Evolutionary conservation across 1,140 invertebrate species (phyloP), one percentile per base, ranked within the genome.

Genomic region (Drosophila arawakana): DNA sequence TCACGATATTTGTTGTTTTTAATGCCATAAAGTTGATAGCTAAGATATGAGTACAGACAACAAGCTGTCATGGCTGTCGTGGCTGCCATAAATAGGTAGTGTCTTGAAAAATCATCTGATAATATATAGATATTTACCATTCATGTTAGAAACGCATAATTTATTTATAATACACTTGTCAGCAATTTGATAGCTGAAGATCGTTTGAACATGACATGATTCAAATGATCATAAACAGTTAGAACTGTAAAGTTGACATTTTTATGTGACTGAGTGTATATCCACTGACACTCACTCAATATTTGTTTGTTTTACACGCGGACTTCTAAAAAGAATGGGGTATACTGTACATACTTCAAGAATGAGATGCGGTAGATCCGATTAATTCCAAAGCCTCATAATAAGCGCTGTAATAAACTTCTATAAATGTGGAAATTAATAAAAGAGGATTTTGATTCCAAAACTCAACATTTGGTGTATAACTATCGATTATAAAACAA

Each of bases 141-240:
- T 54, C 47, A 15, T 62, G 52, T 54, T 18, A 25, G 30, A 50
- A n/a, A n/a, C 66, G 25, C 30, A 21, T 43, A 60, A 37, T 15
- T 54, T 13, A 52, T 60, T 69, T 69, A 60, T 49, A 35, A 39
- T 21, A 15, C 5, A 1, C 13, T 10, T 37, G 41, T 7, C 34
- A n/a, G 43, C 8, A 72, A 5, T 44, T 18, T 30, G 72, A 57
- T 68, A 74, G 39, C n/a, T 52, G 44, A 63, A 61, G 37, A 52
- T 70, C 49, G 15, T 15, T 30, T 18, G 37, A n/a, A n/a, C 37
- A 55, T 13, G 18, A 37, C 41, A n/a, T 11, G 35, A n/a, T 30
- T 15, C 3, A 30, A 30, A 21, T 11, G 54, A 39, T 52, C 57
- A 30, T 52, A 69, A 69, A 60, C 7, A 49, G 34, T 21, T 9